These are phyloP conservation scores for Drepana falcataria DNA, from an alignment of 2,888 invertebrate species.

Conservation along the genomic window DNA sequence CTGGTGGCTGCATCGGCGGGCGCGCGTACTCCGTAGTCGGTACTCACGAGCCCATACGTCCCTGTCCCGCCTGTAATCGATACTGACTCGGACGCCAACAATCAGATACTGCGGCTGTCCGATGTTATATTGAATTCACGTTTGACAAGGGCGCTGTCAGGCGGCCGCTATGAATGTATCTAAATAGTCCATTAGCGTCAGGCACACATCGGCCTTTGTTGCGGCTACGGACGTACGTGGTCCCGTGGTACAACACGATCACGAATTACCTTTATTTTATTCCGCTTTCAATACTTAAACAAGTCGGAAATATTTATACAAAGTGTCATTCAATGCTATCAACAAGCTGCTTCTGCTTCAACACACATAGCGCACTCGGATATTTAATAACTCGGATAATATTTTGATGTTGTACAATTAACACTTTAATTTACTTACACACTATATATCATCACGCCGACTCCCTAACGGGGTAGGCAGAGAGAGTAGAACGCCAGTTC, in stretches of 20 bases:
- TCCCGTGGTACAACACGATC: not conserved
- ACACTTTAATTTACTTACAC: no score
- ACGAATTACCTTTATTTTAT: not conserved
- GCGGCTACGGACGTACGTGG: not conserved
- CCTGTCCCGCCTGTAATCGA: constrained; percentile 16
- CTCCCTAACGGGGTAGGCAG: no score
- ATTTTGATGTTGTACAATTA: no score
- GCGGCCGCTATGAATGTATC: not conserved
- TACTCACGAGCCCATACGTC: no score
- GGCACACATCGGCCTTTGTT: not conserved
- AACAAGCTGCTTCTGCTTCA: no score
- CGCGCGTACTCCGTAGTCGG: no score
- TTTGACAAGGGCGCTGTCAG: not conserved
- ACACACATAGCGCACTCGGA: no score
- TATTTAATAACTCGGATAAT: no score
- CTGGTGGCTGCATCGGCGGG: not conserved
- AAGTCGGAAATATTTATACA: no score
- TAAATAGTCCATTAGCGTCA: not conserved
- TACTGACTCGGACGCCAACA: constrained; percentile 29
- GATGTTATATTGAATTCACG: constrained; percentile 5
- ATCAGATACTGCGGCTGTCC: constrained; percentile 22
- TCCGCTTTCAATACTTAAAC: not conserved
- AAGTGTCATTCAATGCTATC: no score
- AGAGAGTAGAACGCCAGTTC: no score
- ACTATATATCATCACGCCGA: no score